These are phyloP conservation scores for Leucoraja ocellata DNA, from an alignment of 2,797 vertebrate species.

Conservation along the genomic window DNA sequence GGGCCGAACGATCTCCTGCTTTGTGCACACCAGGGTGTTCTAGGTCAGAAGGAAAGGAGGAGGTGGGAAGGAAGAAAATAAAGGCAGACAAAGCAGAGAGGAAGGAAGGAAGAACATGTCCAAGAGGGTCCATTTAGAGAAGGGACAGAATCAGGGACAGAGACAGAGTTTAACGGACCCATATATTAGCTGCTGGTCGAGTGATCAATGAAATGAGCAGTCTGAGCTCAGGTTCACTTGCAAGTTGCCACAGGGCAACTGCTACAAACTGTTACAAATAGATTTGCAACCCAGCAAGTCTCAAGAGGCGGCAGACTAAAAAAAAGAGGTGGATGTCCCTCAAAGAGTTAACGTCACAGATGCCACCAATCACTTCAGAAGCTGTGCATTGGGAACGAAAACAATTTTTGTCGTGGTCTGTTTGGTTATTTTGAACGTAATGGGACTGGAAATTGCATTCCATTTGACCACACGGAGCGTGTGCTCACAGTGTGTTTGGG, in stretches of 20 bases:
- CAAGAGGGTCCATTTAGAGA: too few species aligned
- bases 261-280: not conserved
- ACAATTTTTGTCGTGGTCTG: not conserved
- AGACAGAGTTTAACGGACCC: too few species aligned
- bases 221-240: not conserved
- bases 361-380: not conserved
- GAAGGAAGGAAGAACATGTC: too few species aligned
- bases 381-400: not conserved
- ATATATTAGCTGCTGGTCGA: too few species aligned
- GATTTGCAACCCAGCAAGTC: not conserved
- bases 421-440: slow-evolving; percentile 32
- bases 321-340: not conserved
- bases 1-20: not conserved
- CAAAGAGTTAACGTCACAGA: not conserved
- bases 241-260: not conserved
- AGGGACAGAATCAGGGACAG: too few species aligned
- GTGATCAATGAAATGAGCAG: not conserved
- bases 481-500: not conserved
- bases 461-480: not conserved
- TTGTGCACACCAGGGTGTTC: too few species aligned
- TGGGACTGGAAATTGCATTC: slow-evolving; percentile 26
- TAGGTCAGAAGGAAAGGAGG: not conserved
- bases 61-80: too few species aligned
- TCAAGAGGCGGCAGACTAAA: not conserved
- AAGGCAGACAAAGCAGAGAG: not conserved